These are phyloP conservation scores for Sphenopsis melanotis DNA, from an alignment of 2,797 vertebrate genomes.

Conservation along the genomic window DNA sequence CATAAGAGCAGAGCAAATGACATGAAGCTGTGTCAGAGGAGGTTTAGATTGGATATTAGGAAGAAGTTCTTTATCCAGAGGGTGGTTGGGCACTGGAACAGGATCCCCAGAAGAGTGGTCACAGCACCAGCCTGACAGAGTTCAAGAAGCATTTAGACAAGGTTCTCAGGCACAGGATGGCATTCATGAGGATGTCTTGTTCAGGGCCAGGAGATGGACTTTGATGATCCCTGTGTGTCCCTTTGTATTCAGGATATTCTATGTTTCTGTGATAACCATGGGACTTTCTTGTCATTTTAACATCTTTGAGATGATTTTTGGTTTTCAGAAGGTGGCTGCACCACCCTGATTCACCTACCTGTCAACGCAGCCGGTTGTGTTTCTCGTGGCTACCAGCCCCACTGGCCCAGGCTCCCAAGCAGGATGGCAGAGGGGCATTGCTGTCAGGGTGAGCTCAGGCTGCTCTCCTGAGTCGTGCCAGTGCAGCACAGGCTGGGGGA, in stretches of 20 bases:
- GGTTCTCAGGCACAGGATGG: not conserved
- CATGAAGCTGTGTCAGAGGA: not conserved
- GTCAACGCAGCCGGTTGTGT: rapidly evolving
- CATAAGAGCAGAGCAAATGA: rapidly evolving
- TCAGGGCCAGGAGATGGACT: not conserved
- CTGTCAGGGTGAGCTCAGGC: not conserved
- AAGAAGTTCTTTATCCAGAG: not conserved
- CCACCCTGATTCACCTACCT: not conserved
- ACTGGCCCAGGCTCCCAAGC: rapidly evolving
- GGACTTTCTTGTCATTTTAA: not conserved
- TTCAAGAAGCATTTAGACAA: not conserved
- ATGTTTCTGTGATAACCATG: not conserved
- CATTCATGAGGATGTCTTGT: not conserved
- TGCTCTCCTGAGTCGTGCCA: not conserved
- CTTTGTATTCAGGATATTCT: not conserved
- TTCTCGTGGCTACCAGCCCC: not conserved
- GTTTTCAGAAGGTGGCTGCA: not conserved
- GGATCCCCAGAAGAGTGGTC: not conserved
- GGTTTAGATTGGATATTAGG: not conserved
- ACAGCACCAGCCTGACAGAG: not conserved
- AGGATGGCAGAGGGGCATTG: rapidly evolving
- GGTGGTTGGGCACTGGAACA: not conserved
- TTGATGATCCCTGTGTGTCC: not conserved
- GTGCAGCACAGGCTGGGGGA: not conserved
- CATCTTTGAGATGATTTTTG: not conserved